Conservation (phyloP, 2,113 vertebrate species). For the Burhinus oedicnemus region DNA sequence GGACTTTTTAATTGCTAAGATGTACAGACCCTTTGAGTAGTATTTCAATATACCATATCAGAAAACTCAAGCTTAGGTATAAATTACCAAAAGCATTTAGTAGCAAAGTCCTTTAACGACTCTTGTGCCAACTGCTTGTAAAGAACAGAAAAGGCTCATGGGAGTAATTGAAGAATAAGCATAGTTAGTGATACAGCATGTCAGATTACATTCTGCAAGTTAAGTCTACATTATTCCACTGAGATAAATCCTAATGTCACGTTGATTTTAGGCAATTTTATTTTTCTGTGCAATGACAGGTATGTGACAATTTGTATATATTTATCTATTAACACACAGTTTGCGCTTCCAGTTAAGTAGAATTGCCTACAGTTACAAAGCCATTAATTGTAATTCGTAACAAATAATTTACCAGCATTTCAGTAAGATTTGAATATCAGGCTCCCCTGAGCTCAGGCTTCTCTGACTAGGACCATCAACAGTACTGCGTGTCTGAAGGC, state of each 20-base stretch:
- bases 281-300: not conserved
- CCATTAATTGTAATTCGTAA: not conserved
- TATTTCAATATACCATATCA: not conserved
- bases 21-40: not conserved
- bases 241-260: not conserved
- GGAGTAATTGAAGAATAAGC: not conserved
- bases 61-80: not conserved
- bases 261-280: not conserved
- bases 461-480: not conserved
- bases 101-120: not conserved
- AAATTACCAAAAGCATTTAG: not conserved
- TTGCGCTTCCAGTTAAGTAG: not conserved
- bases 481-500: not conserved
- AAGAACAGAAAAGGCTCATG: not conserved
- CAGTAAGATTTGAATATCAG: not conserved
- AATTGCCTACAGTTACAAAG: not conserved
- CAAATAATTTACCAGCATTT: not conserved
- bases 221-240: not conserved
- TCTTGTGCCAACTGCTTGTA: not conserved
- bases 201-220: not conserved
- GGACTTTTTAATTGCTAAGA: not conserved
- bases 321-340: rapidly evolving
- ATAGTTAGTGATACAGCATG: not conserved
- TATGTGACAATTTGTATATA: not conserved
- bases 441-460: not conserved